Evolutionary conservation across 2,888 invertebrate genomes (phyloP).

Genomic region (Eristalis tenax): DNA sequence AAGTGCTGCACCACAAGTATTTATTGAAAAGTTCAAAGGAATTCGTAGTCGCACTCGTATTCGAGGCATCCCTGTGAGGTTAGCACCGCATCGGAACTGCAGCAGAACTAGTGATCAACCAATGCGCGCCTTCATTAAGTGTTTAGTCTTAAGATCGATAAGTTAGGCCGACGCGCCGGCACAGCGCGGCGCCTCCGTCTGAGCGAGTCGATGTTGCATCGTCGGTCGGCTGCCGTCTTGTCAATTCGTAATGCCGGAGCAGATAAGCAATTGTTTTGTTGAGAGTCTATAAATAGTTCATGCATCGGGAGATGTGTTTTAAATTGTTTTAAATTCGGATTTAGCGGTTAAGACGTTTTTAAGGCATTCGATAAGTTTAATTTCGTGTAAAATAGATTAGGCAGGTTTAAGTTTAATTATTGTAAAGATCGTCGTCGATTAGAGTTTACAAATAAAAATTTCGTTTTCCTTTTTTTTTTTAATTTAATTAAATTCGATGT

Average conservation of each 20-base stretch:
- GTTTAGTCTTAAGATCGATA: conserved; percentile 20
- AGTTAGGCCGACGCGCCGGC: background rate
- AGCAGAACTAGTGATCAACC: conserved; percentile 38
- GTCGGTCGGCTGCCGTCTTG: background rate
- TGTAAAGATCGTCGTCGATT: conserved; percentile 20
- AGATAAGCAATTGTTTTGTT: background rate
- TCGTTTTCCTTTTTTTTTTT: conserved; percentile 38
- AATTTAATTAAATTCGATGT: conserved; percentile 15
- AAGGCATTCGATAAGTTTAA: conserved; percentile 18
- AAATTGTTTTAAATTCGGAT: conserved; percentile 26
- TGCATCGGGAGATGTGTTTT: conserved; percentile 4
- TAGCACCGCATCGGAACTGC: background rate
- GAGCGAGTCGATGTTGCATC: background rate
- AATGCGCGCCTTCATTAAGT: conserved; percentile 46
- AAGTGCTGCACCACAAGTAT: conserved; percentile 65
- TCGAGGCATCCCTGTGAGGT: background rate
- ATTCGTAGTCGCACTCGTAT: background rate
- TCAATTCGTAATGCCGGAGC: conserved; percentile 3
- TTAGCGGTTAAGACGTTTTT: conserved; percentile 44
- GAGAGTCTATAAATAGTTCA: background rate
- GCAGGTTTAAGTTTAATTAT: conserved; percentile 45
- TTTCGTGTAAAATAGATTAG: conserved; percentile 48
- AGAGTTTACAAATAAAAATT: conserved; percentile 36
- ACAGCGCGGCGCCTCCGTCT: too few species aligned
- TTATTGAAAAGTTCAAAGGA: conserved; percentile 60